Evolutionary conservation across 2,797 vertebrate species (phyloP).

Genomic region (Distichodus sexfasciatus): DNA sequence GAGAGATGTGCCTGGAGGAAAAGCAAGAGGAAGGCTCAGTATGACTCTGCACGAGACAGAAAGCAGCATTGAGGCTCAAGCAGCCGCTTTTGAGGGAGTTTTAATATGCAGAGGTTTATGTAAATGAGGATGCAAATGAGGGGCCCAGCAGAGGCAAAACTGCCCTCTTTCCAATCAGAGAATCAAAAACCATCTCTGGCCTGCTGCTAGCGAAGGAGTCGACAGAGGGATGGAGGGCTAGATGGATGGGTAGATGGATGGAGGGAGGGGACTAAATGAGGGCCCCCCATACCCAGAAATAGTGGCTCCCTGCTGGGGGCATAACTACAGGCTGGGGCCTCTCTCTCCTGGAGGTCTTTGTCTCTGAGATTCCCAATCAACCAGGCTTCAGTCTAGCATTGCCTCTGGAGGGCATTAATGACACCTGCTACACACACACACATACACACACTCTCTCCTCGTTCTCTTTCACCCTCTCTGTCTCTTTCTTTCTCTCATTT

Average conservation of each 20-base stretch:
- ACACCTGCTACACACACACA: conserved; percentile 42
- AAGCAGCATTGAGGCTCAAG: background rate
- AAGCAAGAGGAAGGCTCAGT: background rate
- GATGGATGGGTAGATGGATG: conserved; percentile 35
- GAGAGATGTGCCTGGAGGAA: background rate
- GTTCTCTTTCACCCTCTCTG: too few relatives aligned
- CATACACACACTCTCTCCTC: conserved; percentile 26
- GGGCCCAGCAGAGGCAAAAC: conserved; percentile 47
- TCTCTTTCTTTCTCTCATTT: too few relatives aligned
- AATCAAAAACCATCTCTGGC: conserved; percentile 55
- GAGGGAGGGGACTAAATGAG: conserved; percentile 52
- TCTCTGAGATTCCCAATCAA: conserved; percentile 55
- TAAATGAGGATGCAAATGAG: conserved; percentile 55
- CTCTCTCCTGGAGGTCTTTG: conserved; percentile 53
- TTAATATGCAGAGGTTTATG: conserved; percentile 49
- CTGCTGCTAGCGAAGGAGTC: conserved; percentile 35
- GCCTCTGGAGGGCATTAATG: conserved; percentile 55
- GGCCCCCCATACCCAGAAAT: conserved; percentile 45
- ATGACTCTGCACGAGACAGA: background rate
- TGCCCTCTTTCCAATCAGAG: conserved; percentile 55
- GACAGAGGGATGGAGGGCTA: conserved; percentile 3
- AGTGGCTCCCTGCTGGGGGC: conserved; percentile 53
- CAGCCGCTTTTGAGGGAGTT: too few relatives aligned
- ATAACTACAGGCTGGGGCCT: conserved; percentile 56
- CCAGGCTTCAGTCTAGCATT: conserved; percentile 49